Evolutionary conservation across 1,140 invertebrate species (phyloP).

Genomic region (Acromyrmex charruanus): DNA sequence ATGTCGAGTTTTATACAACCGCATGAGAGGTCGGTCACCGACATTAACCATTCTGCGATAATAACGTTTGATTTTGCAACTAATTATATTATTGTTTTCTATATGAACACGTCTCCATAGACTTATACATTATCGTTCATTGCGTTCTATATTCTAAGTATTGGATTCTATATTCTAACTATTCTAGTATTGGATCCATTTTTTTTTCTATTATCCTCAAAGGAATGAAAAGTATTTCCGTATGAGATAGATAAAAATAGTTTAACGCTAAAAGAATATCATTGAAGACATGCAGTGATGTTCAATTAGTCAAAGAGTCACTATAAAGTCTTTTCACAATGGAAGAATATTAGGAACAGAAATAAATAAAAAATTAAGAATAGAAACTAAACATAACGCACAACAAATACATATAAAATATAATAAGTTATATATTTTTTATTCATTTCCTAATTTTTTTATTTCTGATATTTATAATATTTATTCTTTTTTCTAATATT

Average conservation of each 20-base stretch:
- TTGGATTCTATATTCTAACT: not conserved
- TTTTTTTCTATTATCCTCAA: not conserved
- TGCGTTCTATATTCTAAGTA: not conserved
- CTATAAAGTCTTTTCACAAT: too few relatives aligned
- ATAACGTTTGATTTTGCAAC: not conserved
- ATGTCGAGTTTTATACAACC: not conserved
- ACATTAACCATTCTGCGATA: not conserved
- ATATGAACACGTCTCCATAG: not conserved
- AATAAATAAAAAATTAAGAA: too few relatives aligned
- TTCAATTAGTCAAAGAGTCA: too few relatives aligned
- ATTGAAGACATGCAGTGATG: not conserved
- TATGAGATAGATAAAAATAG: not conserved
- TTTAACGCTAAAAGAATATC: not conserved
- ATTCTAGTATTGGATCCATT: not conserved
- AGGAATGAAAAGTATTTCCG: not conserved
- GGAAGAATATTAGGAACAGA: too few relatives aligned
- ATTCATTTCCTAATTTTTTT: too few relatives aligned
- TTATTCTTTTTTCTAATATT: too few relatives aligned
- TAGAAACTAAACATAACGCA: too few relatives aligned
- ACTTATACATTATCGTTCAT: not conserved
- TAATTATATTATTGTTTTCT: not conserved
- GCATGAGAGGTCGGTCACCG: conserved; percentile 3
- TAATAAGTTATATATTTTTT: too few relatives aligned
- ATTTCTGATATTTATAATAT: too few relatives aligned
- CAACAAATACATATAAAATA: too few relatives aligned